Percentiles rank a stretch among this genome's conserved stretches.
Evolutionary conservation across 2,797 vertebrate genomes (phyloP).

Genomic region (Microcaecilia unicolor): DNA sequence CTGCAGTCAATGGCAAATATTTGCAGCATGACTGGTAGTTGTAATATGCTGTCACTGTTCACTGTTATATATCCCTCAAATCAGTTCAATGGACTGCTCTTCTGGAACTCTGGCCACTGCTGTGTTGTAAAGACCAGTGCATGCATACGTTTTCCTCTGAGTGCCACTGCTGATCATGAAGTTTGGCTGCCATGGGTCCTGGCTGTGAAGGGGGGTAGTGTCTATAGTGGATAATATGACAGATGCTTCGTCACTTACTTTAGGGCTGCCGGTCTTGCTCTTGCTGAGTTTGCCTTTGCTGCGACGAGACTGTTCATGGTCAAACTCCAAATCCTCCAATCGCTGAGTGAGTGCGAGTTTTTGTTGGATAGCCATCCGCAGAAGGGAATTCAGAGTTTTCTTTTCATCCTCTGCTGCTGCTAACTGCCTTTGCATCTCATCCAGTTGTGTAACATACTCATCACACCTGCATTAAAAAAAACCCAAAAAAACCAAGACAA

Average conservation of each 20-base stretch:
- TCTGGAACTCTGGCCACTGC: slow-evolving; percentile 46
- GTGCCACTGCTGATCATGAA: slow-evolving; percentile 64
- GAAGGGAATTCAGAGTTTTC: slow-evolving; percentile 93
- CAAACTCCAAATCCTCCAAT: slow-evolving; percentile 95
- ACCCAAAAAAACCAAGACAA: background rate
- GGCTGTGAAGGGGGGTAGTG: slow-evolving; percentile 68
- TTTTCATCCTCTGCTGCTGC: slow-evolving; percentile 98
- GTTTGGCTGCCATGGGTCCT: slow-evolving; percentile 73
- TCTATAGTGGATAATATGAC: slow-evolving; percentile 63
- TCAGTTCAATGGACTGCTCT: slow-evolving; percentile 33
- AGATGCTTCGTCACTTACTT: slow-evolving; percentile 84
- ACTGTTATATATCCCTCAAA: too few species aligned
- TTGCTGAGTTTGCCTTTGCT: slow-evolving; percentile 83
- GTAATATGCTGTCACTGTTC: too few species aligned
- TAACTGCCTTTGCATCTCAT: slow-evolving; percentile 97
- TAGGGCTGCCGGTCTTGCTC: slow-evolving; percentile 88
- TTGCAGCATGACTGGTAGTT: too few species aligned
- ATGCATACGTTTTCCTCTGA: slow-evolving; percentile 77
- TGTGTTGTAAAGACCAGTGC: slow-evolving; percentile 51
- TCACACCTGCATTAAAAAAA: slow-evolving; percentile 71
- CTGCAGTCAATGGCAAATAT: too few species aligned
- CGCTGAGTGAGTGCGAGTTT: slow-evolving; percentile 93
- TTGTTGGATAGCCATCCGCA: slow-evolving; percentile 97
- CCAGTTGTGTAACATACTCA: slow-evolving; percentile 91
- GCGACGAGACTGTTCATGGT: slow-evolving; percentile 86